Base-by-base conservation (phyloP, 2,888 invertebrate genomes). In the Portevinia maculata region DNA sequence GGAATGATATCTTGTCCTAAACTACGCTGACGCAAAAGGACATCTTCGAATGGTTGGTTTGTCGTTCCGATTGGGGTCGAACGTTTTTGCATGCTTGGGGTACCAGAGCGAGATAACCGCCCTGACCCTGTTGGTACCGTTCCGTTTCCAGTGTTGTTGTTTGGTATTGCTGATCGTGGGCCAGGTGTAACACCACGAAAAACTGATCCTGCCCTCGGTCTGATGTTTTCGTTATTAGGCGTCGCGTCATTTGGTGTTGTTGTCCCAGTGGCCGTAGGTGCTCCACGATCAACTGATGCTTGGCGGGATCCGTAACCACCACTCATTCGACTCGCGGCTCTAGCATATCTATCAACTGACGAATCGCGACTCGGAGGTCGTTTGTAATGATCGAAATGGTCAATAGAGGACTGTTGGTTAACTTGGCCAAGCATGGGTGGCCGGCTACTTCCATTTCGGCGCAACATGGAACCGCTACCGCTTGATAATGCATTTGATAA, bases 361-460 rank as follows among this genome's bases (percentile, higher is more conserved):
- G 95, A 94, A 89, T 97, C 96, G 88, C 97, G 92, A 91, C 97
- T 97, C 0, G 97, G 96, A 62, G 97, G 96, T 89, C 96, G 93
- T 90, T 97, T 96, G 90, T 98, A 98, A 89, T 98, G 98, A 90
- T 98, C 98, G 89, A 97, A 97, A 88, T 97, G 96, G 90, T 97
- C 97, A 88, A 96, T 96, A 86, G 96, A 95, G 9, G 95, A 93
- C 91, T 94, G 93, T 46, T 88, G 90, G 24, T 88, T 88, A 55
- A 86, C 87, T 81, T 89, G 88, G 15, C 90, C 88, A 28, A 91
- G 85, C 88, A 90, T 89, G 83, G 92, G 93, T 79, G 92, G 93
- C 89, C 90, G 94, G 89, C 88, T 91, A 86, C 88, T 91, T 71
- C 89, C 89, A 6, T 91, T 91, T 86, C 93, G 90, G 87, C 92